Evolutionary conservation across 2,888 invertebrate genomes (phyloP), one percentile per base, ranked within the genome.

Genomic region (Drosophila leonis): DNA sequence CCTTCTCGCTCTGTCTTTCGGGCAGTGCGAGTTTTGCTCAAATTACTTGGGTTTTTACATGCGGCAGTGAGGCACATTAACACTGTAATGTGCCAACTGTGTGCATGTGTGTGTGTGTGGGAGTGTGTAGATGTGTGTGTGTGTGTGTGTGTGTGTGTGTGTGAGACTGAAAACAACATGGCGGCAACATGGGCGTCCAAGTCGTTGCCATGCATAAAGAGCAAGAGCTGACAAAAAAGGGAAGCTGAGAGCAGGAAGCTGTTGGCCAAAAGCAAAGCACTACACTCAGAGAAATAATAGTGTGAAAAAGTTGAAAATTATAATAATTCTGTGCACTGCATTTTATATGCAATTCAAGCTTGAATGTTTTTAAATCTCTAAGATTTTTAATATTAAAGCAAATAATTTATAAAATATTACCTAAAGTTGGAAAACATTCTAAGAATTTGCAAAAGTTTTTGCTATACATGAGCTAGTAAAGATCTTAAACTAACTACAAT

Each of bases 31-130:
- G 57, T 60, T 65, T 72, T 77, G 72, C 75, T 85, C 77, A 90
- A 88, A 88, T 88, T 90, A 80, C 80, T 85, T 83, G 87, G 83
- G 72, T 88, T 90, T 91, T 87, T 90, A 88, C 86, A 81, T 92
- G 91, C 82, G 90, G 91, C 83, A 90, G 90, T 91, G 90, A 91
- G 90, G 84, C 91, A 91, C 90, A 91, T 91, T 91, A 91, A 92
- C 91, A 92, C 91, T 87, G 90, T 91, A 91, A 91, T 92, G 92
- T 92, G 92, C 90, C 91, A 92, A 92, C 90, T 79, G 75, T 81
- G 63, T 74, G 49, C 65, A 51, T 72, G 61, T 70, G 65, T 70
- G 69, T 69, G 61, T 60, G 46, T 52, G 55, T 52, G 67, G 56
- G 54, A 15, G 51, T 33, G 42, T 41, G 49, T 31, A 13, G n/a